These are phyloP conservation scores for Candidula unifasciata DNA, from an alignment of 2,888 invertebrate species.

Conservation along the genomic window DNA sequence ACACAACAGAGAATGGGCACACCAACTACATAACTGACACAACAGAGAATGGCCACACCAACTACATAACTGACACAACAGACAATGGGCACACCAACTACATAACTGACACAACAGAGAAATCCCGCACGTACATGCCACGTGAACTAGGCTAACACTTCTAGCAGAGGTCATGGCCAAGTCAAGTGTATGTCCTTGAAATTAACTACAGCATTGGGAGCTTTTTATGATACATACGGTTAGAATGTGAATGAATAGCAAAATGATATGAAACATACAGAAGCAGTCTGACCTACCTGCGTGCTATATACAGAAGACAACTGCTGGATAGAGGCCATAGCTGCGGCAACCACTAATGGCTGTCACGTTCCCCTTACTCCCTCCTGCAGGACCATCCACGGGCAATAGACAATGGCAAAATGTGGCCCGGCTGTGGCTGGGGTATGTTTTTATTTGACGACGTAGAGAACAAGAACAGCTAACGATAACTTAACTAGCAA, in stretches of 20 bases:
- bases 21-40: too few species aligned
- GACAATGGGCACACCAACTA: too few species aligned
- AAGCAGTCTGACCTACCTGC: too few species aligned
- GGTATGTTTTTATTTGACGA: background rate
- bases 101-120: background rate
- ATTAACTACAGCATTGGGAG: background rate
- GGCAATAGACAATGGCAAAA: background rate
- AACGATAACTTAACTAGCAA: constrained; percentile 27
- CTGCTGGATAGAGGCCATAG: background rate
- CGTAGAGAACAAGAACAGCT: background rate
- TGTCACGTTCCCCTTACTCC: background rate
- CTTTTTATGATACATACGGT: too few species aligned
- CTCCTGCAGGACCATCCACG: background rate
- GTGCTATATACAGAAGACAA: background rate
- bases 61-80: background rate
- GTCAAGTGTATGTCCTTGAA: background rate
- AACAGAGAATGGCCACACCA: background rate
- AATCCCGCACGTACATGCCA: background rate
- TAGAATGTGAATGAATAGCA: too few species aligned
- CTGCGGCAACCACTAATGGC: background rate
- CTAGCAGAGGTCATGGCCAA: constrained; percentile 1
- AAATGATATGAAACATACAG: too few species aligned
- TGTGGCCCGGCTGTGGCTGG: background rate
- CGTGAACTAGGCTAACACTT: constrained; percentile 1
- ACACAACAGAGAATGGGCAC: background rate